These are phyloP conservation scores for Amblyjoppa proteus DNA, from an alignment of 2,888 invertebrate species.

Conservation along the genomic window DNA sequence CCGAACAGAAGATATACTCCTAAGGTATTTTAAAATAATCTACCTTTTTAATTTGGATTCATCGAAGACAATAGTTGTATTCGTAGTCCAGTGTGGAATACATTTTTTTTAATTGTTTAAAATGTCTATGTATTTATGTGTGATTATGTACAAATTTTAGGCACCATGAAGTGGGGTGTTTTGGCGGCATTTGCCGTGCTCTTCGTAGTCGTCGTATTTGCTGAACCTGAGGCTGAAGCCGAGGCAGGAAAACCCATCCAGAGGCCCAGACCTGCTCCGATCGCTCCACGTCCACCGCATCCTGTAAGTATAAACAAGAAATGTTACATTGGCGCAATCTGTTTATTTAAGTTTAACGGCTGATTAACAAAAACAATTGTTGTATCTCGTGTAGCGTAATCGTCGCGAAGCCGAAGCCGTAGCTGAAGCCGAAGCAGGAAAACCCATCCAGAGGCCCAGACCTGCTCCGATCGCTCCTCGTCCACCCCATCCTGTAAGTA, in stretches of 20 bases:
- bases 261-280: background rate
- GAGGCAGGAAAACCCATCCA: constrained; percentile 19
- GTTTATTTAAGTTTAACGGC: background rate
- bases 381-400: constrained; percentile 51
- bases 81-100: too few relatives aligned
- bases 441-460: constrained; percentile 32
- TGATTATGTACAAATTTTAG: constrained; percentile 3
- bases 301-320: background rate
- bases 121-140: background rate
- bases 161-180: constrained; percentile 19
- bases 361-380: background rate
- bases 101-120: background rate
- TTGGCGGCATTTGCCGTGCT: constrained; percentile 30
- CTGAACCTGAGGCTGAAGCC: constrained; percentile 35
- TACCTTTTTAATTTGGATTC: background rate
- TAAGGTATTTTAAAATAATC: too few relatives aligned
- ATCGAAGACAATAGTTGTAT: too few relatives aligned
- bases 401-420: constrained; percentile 59
- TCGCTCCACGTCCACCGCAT: too few relatives aligned
- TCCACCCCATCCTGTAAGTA: too few relatives aligned
- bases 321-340: background rate
- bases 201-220: constrained; percentile 11
- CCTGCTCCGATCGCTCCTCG: constrained; percentile 22
- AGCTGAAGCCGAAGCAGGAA: background rate
- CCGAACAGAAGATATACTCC: too few relatives aligned